Percentiles rank a stretch among this genome's conserved stretches.
Evolutionary conservation across 2,113 vertebrate species (phyloP).

Genomic region (Clarias gariepinus): DNA sequence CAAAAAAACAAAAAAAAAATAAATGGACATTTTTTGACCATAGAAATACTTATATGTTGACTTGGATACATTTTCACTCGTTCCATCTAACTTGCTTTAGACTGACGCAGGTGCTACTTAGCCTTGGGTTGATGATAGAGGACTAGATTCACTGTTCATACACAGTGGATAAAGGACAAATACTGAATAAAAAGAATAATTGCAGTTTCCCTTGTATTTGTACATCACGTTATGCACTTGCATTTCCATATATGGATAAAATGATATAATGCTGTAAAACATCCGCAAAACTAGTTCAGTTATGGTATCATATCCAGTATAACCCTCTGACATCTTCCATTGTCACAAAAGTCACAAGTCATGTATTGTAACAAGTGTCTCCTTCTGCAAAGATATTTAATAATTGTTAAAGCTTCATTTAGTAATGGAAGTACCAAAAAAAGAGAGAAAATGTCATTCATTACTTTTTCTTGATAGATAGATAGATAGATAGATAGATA

Average conservation of each 20-base stretch:
- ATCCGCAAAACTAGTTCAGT: background rate
- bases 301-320: background rate
- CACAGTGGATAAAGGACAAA: background rate
- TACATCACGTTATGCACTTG: background rate
- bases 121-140: background rate
- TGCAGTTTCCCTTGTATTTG: background rate
- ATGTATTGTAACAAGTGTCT: background rate
- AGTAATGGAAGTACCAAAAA: background rate
- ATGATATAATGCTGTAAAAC: background rate
- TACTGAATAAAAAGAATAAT: background rate
- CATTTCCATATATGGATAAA: background rate
- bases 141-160: background rate
- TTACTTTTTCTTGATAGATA: background rate
- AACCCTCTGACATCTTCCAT: background rate
- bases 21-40: background rate
- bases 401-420: background rate
- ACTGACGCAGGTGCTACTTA: background rate
- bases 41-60: background rate
- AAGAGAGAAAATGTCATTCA: background rate
- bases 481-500: too few species aligned
- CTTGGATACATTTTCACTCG: background rate
- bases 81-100: background rate
- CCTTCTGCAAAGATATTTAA: background rate
- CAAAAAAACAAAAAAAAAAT: background rate
- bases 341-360: background rate